A percentile compares a stretch with the other conserved stretches of the same genome.
These are phyloP conservation scores for Neoascia interrupta DNA, from an alignment of 2,888 invertebrate species.

Conservation along the genomic window DNA sequence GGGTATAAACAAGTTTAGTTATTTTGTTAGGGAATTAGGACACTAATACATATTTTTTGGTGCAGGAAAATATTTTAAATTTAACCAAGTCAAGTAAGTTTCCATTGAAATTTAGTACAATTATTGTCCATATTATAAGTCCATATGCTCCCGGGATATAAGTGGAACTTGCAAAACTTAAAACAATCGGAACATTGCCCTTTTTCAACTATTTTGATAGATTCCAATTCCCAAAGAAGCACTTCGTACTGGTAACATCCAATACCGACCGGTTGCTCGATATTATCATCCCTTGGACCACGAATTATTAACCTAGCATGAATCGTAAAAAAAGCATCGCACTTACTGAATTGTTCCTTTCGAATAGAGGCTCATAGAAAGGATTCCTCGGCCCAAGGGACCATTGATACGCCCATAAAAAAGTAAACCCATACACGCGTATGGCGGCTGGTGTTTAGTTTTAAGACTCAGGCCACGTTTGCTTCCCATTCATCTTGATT, in stretches of 20 bases:
- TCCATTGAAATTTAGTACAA: too few relatives aligned
- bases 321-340: not conserved
- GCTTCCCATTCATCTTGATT: constrained; percentile 65
- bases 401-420: constrained; percentile 45
- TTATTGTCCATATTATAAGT: too few relatives aligned
- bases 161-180: too few relatives aligned
- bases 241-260: not conserved
- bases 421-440: constrained; percentile 10
- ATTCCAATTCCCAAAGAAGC: not conserved
- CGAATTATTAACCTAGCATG: constrained; percentile 20
- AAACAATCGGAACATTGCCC: too few relatives aligned
- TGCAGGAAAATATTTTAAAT: too few relatives aligned
- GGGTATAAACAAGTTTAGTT: too few relatives aligned
- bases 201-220: not conserved
- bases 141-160: too few relatives aligned
- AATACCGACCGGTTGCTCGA: not conserved
- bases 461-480: constrained; percentile 26
- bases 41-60: too few relatives aligned
- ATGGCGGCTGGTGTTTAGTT: constrained; percentile 35
- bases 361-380: constrained; percentile 26
- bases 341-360: constrained; percentile 30
- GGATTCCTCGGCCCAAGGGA: constrained; percentile 36
- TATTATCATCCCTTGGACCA: not conserved
- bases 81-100: too few relatives aligned
- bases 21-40: too few relatives aligned